These are phyloP conservation scores for Coccyzus lansbergi DNA, from an alignment of 2,797 vertebrate species.

Conservation along the genomic window DNA sequence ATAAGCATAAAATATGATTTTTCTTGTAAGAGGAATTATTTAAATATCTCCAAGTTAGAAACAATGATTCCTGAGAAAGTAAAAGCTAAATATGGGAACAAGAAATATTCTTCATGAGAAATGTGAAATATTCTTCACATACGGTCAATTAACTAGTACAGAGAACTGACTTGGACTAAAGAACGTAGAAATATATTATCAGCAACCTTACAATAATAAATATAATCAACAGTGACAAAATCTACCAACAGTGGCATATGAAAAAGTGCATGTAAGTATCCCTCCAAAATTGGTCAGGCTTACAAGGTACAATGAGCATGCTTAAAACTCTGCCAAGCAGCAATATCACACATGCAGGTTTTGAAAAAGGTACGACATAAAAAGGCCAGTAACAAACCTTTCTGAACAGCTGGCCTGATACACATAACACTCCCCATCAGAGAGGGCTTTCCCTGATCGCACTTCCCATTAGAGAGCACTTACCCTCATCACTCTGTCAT, in stretches of 20 bases:
- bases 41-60: neutral
- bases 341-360: neutral
- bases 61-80: neutral
- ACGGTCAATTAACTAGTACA: neutral
- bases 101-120: neutral
- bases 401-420: neutral
- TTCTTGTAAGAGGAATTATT: neutral
- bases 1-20: neutral
- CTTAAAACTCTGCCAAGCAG: neutral
- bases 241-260: neutral
- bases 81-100: neutral
- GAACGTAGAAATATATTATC: neutral
- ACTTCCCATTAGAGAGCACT: neutral
- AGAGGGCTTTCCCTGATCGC: neutral
- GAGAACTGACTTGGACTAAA: neutral
- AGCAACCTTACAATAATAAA: neutral
- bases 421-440: neutral
- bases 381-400: neutral
- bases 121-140: neutral
- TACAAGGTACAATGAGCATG: accelerated
- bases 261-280: neutral
- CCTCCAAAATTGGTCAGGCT: accelerated
- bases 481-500: neutral
- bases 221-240: neutral
- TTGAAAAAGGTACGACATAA: neutral